These are phyloP conservation scores for Kryptolebias ocellatus DNA, from an alignment of 2,797 vertebrate genomes.

Conservation along the genomic window DNA sequence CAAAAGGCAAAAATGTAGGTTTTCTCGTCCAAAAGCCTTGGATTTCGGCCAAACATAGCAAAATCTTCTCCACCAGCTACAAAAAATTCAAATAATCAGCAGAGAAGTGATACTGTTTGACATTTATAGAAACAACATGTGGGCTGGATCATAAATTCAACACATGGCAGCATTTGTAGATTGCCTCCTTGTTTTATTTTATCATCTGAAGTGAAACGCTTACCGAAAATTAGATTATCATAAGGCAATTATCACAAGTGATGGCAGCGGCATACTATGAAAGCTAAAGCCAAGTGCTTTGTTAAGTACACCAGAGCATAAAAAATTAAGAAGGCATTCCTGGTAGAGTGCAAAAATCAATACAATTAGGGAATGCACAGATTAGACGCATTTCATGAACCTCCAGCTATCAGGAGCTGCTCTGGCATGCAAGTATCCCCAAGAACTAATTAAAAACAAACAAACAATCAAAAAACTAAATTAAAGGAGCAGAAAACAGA, in stretches of 20 bases:
- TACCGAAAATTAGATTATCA: constrained; percentile 36
- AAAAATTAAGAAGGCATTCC: constrained; percentile 66
- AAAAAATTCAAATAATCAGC: constrained; percentile 53
- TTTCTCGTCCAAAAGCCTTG: constrained; percentile 28
- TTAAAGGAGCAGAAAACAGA: constrained; percentile 69
- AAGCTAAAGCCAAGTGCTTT: constrained; percentile 47
- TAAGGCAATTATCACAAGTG: constrained; percentile 18
- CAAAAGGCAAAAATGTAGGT: constrained; percentile 19
- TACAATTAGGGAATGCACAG: constrained; percentile 60
- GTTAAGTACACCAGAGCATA: constrained; percentile 42
- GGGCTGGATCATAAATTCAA: constrained; percentile 25
- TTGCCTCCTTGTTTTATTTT: constrained; percentile 20
- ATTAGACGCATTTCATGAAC: constrained; percentile 48
- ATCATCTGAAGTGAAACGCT: constrained; percentile 32
- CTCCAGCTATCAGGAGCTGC: constrained; percentile 58
- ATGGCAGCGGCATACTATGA: constrained; percentile 16
- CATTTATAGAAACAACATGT: constrained; percentile 37
- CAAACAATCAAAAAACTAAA: constrained; percentile 50
- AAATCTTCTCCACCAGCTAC: constrained; percentile 27
- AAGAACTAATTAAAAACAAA: constrained; percentile 72
- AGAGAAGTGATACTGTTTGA: constrained; percentile 37
- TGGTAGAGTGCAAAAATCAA: constrained; percentile 58
- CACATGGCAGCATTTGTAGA: constrained; percentile 20
- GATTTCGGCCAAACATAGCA: constrained; percentile 49
- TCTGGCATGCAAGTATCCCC: constrained; percentile 62